phyloP scores from a whole-genome alignment of 2,797 vertebrate genomes.

The Molossus molossus region DNA sequence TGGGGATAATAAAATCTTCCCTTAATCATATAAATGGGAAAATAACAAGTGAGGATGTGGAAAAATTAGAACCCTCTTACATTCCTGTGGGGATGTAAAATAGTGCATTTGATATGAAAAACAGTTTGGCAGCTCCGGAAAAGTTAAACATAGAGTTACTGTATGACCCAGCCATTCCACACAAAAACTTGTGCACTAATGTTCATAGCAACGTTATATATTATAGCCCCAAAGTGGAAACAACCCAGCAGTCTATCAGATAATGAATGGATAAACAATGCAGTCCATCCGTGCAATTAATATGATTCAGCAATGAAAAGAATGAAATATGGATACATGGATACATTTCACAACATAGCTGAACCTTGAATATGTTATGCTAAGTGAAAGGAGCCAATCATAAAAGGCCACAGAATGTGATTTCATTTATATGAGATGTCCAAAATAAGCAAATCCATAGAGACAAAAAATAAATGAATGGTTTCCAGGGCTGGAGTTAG shows the following conservation, averaged over 20 bases:
- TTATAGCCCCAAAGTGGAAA: not conserved
- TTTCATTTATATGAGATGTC: not conserved
- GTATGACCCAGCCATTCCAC: not conserved
- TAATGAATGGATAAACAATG: not conserved
- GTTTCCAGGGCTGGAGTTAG: not conserved
- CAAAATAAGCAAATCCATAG: not conserved
- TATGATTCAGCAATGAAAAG: constrained; percentile 9
- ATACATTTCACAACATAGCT: not conserved
- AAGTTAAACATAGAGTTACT: not conserved
- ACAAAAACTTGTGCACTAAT: not conserved
- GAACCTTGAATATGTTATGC: not conserved
- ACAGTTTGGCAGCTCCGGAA: not conserved
- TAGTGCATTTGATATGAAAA: not conserved
- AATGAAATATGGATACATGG: not conserved
- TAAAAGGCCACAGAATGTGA: not conserved
- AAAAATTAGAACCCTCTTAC: not conserved
- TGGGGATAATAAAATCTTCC: not conserved
- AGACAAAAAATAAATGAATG: not conserved
- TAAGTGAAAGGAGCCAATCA: not conserved
- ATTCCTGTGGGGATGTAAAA: not conserved
- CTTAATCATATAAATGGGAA: not conserved
- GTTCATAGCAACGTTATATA: not conserved
- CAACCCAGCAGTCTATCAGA: not conserved
- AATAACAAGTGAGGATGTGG: not conserved
- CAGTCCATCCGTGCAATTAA: not conserved